Percentiles rank a stretch among this genome's conserved stretches.
These are phyloP conservation scores for Exephanes ischioxanthus DNA, from an alignment of 2,888 invertebrate species.

Conservation along the genomic window DNA sequence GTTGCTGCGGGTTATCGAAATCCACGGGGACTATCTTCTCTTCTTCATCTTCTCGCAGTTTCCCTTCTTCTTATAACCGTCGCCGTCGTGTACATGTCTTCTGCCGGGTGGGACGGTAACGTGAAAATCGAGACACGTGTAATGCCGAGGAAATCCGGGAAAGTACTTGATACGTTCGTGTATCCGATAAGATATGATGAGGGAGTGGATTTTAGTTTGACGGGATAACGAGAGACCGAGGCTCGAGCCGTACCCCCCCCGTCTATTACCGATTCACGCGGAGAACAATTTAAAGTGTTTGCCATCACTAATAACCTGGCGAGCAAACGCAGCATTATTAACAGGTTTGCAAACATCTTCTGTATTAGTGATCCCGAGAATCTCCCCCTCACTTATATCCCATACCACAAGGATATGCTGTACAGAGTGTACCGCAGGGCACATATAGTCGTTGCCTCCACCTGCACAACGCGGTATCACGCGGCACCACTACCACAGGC, in stretches of 20 bases:
- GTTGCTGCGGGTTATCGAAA: conserved; percentile 65
- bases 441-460: conserved; percentile 59
- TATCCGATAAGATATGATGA: background rate
- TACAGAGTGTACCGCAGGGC: conserved; percentile 41
- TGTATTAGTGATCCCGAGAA: conserved; percentile 81
- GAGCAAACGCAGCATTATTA: conserved; percentile 83
- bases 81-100: conserved; percentile 2
- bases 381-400: conserved; percentile 63
- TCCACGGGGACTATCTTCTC: conserved; percentile 57
- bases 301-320: conserved; percentile 83
- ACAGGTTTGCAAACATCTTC: conserved; percentile 83
- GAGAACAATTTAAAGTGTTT: conserved; percentile 83
- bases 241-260: background rate
- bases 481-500: conserved; percentile 67
- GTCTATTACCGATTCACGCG: conserved; percentile 70
- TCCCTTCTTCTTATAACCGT: conserved; percentile 9
- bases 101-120: background rate
- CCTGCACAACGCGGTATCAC: conserved; percentile 59
- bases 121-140: conserved; percentile 27
- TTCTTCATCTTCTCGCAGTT: conserved; percentile 54
- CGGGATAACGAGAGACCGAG: conserved; percentile 3
- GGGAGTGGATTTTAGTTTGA: conserved; percentile 10
- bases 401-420: conserved; percentile 19
- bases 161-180: background rate
- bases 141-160: conserved; percentile 7